Evolutionary conservation across 1,140 invertebrate species (phyloP), one percentile per base, ranked within the genome.

Genomic region (Pseudoatta argentina): DNA sequence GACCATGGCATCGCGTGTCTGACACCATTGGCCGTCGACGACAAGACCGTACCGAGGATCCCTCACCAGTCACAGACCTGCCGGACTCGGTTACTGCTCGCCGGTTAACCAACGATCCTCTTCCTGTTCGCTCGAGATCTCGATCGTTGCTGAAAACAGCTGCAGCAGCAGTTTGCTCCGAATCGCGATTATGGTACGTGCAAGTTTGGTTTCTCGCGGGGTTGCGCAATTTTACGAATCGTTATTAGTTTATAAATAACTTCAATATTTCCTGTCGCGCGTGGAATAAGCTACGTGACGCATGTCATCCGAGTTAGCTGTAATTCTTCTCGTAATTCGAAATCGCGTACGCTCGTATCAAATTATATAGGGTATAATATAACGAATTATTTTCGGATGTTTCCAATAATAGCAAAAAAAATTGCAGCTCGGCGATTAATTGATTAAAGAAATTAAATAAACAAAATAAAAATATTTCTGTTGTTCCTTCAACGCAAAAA

Each of bases 1-100:
- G 88, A 75, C 44, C 55, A 64, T 85, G 77, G 88, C 24, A 16
- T 61, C 61, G 51, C 18, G 73, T 59, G 71, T 82, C 76, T 39
- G 48, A 71, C 30, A 24, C 30, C 30, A 48, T 53, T 34, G 39
- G 18, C n/a, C 14, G 39, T 27, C 77, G 55, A 75, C 55, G n/a
- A 6, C 18, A 59, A 27, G 55, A 83, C 21, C 76, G 16, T 5
- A 5, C 55, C 61, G 57, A 27, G 73, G 55, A 57, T 24, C 39
- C 39, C 39, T 66, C 18, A 0, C 14, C 75, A 77, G 55, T 48
- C 39, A 5, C 21, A 21, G 4, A 66, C 21, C 55, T n/a, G 34
- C 18, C 39, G 27, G 34, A 24, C 34, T 39, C 73, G 73, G 39
- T 30, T 16, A n/a, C 27, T 39, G 21, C 27, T 27, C 24, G 24